Conservation (phyloP, 2,797 vertebrate genomes). For the Numenius phaeopus region DNA sequence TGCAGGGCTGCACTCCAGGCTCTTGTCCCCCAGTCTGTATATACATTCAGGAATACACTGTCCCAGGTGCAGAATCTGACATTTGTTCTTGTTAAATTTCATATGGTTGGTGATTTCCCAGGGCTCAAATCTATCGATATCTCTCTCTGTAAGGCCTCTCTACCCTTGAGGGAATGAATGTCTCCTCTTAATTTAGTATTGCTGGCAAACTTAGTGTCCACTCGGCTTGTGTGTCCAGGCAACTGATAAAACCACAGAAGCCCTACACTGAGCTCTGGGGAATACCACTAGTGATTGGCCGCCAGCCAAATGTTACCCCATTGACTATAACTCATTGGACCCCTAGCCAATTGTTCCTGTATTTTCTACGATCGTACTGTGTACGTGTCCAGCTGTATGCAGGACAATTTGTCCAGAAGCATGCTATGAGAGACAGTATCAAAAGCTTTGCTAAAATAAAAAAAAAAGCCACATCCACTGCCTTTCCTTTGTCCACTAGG, state of each 20-base stretch:
- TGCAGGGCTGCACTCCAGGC: neutral
- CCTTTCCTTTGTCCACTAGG: neutral
- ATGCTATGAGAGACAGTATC: neutral
- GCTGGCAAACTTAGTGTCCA: neutral
- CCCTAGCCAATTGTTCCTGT: neutral
- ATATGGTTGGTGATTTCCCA: neutral
- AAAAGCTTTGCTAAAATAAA: neutral
- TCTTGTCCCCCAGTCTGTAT: neutral
- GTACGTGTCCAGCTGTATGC: neutral
- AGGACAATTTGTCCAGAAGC: neutral
- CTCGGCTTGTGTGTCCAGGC: neutral
- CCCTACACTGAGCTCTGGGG: neutral
- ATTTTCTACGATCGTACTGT: too few species aligned
- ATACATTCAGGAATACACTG: neutral
- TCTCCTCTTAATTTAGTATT: neutral
- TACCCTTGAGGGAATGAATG: neutral
- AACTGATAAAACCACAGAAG: neutral
- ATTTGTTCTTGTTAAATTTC: neutral
- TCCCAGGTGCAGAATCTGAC: neutral
- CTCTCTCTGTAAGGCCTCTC: neutral
- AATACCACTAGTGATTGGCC: neutral
- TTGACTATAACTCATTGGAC: neutral
- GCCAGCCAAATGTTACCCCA: neutral
- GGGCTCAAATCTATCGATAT: neutral
- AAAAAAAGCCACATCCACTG: neutral